Percentiles rank a stretch among this genome's conserved stretches.
These are phyloP conservation scores for Labrus mixtus DNA, from an alignment of 2,113 vertebrate genomes.

Conservation along the genomic window DNA sequence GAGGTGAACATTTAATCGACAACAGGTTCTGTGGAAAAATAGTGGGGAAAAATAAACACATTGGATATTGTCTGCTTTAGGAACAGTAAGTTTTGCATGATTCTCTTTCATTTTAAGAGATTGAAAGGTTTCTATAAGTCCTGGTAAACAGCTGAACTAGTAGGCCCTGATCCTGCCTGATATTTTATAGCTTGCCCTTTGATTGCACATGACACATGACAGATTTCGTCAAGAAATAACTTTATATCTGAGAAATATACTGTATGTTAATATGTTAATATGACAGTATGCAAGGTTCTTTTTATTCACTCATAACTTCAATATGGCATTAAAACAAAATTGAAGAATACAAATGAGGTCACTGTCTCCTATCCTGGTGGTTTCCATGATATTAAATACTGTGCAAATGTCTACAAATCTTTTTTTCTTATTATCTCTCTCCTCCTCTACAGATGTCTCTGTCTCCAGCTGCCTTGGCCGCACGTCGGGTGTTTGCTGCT, in stretches of 20 bases:
- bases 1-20: conserved; percentile 14
- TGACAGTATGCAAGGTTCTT: background rate
- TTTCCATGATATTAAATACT: background rate
- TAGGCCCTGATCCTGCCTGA: conserved; percentile 19
- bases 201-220: background rate
- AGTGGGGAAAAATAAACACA: background rate
- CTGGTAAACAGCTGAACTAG: background rate
- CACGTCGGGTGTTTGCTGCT: conserved; percentile 71
- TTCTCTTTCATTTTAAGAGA: conserved; percentile 1
- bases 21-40: background rate
- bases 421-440: background rate
- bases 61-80: conserved; percentile 7
- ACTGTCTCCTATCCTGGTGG: background rate
- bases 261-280: background rate
- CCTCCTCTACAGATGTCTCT: conserved; percentile 73
- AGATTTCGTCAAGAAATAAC: background rate
- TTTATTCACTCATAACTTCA: background rate
- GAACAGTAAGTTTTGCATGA: conserved; percentile 54
- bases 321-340: background rate
- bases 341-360: background rate
- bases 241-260: background rate
- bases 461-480: conserved; percentile 58
- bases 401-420: background rate
- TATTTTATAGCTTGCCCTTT: background rate
- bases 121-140: rapidly evolving